These are phyloP conservation scores for Ramphastos sulfuratus DNA, from an alignment of 2,113 vertebrate genomes.

Conservation along the genomic window DNA sequence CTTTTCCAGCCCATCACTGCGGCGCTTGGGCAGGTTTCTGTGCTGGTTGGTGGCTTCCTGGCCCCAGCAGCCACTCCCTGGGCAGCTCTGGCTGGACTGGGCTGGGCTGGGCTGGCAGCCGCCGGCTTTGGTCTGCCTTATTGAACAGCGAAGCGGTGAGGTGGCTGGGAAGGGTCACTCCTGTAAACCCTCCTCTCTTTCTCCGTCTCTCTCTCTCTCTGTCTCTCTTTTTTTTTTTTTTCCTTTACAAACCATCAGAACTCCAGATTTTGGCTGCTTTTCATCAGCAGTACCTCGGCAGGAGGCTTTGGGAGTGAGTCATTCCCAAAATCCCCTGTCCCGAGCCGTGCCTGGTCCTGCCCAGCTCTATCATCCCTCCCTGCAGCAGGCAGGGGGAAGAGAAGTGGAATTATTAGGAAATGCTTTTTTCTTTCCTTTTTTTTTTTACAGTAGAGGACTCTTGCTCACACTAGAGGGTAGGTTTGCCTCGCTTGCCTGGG, in stretches of 20 bases:
- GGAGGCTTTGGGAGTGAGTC: conserved; percentile 12
- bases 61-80: not conserved
- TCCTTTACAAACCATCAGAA: not conserved
- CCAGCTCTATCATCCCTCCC: not conserved
- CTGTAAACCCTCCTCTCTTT: not conserved
- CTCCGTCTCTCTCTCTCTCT: too few species aligned
- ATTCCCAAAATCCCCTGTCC: conserved; percentile 5
- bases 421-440: not conserved
- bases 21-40: not conserved
- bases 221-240: not conserved
- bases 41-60: not conserved
- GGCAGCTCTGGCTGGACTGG: not conserved
- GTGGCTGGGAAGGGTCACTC: not conserved
- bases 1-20: not conserved
- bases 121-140: not conserved
- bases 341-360: not conserved
- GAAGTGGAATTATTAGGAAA: not conserved
- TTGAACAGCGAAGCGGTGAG: not conserved
- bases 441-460: too few species aligned
- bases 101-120: not conserved
- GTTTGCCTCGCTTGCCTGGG: not conserved
- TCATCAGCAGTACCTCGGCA: not conserved
- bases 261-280: not conserved
- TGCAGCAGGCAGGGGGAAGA: not conserved
- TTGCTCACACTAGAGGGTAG: fast-evolving